Conservation (phyloP, 2,797 vertebrate species). For the Sebastes taczanowskii region DNA sequence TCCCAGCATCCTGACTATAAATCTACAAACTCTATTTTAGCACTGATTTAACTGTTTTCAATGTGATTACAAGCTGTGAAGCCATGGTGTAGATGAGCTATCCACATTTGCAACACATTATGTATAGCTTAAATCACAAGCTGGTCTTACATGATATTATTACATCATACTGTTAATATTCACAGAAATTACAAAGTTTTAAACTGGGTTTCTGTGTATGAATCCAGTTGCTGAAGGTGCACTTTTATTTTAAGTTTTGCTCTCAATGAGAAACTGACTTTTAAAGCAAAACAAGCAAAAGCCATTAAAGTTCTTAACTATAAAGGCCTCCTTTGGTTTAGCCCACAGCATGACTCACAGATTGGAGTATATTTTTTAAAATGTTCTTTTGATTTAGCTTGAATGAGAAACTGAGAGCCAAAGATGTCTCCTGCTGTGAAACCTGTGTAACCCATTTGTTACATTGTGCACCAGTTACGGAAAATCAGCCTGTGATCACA, state of each 20-base stretch:
- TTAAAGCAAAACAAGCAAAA: constrained; percentile 20
- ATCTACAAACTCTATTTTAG: neutral
- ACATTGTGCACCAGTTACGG: constrained; percentile 19
- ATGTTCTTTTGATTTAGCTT: constrained; percentile 39
- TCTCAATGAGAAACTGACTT: neutral
- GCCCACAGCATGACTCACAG: constrained; percentile 26
- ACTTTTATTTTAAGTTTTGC: constrained; percentile 1
- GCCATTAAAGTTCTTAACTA: neutral
- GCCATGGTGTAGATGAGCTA: neutral
- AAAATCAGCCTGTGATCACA: constrained; percentile 28
- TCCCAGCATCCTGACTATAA: neutral
- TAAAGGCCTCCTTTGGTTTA: constrained; percentile 8
- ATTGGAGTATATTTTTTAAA: neutral
- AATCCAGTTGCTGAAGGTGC: neutral
- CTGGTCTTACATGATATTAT: neutral
- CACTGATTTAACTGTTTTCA: neutral
- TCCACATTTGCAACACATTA: neutral
- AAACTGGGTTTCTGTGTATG: neutral
- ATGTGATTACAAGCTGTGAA: neutral
- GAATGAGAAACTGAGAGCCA: constrained; percentile 13
- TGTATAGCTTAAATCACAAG: neutral
- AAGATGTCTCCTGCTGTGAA: constrained; percentile 35
- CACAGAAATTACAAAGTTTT: neutral
- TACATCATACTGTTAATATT: neutral
- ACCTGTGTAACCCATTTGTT: constrained; percentile 4